Base-by-base conservation (phyloP, 2,888 invertebrate species). In the Lasioglossum oenotherae region DNA sequence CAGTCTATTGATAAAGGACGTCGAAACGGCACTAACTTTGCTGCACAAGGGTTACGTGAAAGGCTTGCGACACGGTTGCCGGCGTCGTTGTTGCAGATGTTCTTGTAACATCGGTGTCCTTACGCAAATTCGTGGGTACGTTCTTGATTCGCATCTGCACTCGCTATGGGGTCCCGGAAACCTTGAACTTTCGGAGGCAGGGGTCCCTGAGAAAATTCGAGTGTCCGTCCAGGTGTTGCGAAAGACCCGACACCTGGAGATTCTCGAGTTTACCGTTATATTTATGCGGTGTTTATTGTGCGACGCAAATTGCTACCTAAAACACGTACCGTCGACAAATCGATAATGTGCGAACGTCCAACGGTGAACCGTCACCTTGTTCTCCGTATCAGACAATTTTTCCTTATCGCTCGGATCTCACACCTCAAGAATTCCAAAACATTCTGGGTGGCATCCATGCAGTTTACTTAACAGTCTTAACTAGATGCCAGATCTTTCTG, bases 131-230 rank as follows among this genome's bases (percentile, higher is more conserved):
- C 49, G 31, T 49, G 82, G 79, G 81, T 67, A 82, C 84, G 41
- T 81, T 88, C 19, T 53, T 12, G 88, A 80, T 86, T 86, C 78
- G 81, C 88, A 88, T 88, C 88, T 88, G 88, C 88, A 64, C 85
- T 78, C 73, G 12, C 84, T 75, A 85, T 83, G 88, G 88, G 89
- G 89, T 89, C 85, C 80, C 78, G 74, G 82, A 81, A 81, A 86
- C 88, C 87, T 80, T 85, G 82, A 76, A 81, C 84, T 89, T 86
- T 67, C 67, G 71, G 74, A 49, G 69, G 69, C 31, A 80, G 80
- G 87, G 89, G 79, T 80, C 82, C 89, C 84, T 89, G 89, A 89
- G 89, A 89, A 89, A 89, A 89, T 88, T 83, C 82, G 80, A 85
- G 81, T 85, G 69, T 60, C 69, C 85, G 81, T 75, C 89, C 89